Conservation (phyloP, 1,140 invertebrate genomes). For the Choristoneura fumiferana region DNA sequence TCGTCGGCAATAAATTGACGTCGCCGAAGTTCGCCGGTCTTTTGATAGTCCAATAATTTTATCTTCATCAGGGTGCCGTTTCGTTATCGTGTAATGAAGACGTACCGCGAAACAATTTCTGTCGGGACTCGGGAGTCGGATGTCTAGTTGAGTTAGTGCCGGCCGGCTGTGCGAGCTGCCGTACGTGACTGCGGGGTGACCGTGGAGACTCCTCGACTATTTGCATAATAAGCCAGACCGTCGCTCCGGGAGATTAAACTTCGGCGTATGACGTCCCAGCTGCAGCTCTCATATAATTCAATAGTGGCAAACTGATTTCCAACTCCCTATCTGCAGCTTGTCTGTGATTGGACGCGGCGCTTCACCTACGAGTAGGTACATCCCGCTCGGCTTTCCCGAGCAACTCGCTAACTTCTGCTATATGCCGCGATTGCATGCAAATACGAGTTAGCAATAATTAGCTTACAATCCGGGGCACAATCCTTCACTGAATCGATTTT, state of each 20-base stretch:
- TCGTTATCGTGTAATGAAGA: constrained; percentile 47
- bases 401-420: constrained; percentile 47
- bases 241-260: constrained; percentile 68
- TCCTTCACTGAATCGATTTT: constrained; percentile 34
- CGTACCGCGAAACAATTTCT: constrained; percentile 22
- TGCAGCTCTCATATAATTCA: constrained; percentile 71
- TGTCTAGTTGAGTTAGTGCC: too few relatives aligned
- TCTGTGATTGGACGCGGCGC: constrained; percentile 48
- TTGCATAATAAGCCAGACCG: constrained; percentile 73
- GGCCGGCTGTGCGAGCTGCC: constrained; percentile 30
- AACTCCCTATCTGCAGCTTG: constrained; percentile 48
- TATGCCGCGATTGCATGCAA: constrained; percentile 37
- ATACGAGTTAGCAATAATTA: constrained; percentile 54
- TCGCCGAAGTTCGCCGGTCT: constrained; percentile 46
- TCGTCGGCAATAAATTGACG: constrained; percentile 59
- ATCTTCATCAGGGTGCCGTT: constrained; percentile 48
- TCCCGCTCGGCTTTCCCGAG: too few relatives aligned
- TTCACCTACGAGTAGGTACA: constrained; percentile 31
- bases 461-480: constrained; percentile 36
- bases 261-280: constrained; percentile 67
- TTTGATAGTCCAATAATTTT: constrained; percentile 64
- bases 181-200: constrained; percentile 63
- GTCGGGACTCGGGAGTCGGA: too few relatives aligned
- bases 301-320: constrained; percentile 72
- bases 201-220: constrained; percentile 56